phyloP scores from a whole-genome alignment of 2,113 vertebrate species.

The Glaucidium brasilianum region DNA sequence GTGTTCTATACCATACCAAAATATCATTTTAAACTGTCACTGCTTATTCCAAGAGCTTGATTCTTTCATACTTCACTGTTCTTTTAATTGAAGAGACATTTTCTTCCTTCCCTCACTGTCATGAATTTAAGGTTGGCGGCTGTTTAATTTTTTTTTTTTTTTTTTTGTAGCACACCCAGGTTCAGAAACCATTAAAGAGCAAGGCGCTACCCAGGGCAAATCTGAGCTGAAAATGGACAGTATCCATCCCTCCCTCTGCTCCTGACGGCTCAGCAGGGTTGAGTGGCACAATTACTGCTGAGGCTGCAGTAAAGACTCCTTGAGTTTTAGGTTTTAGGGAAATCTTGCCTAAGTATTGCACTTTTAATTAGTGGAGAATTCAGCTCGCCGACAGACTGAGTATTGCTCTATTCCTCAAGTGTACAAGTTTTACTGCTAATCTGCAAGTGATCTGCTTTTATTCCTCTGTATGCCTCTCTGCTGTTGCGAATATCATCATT shows the following conservation, averaged over 20 bases:
- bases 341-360: background rate
- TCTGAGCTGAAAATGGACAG: too few species aligned
- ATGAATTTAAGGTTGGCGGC: too few species aligned
- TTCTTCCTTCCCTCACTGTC: background rate
- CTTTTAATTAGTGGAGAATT: background rate
- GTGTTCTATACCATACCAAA: background rate
- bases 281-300: too few species aligned
- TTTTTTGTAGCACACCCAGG: background rate
- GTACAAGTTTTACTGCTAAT: background rate
- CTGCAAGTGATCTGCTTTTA: background rate
- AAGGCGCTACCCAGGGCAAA: background rate
- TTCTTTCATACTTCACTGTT: background rate
- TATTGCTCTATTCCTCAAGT: background rate
- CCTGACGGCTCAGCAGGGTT: rapidly evolving
- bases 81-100: background rate
- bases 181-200: background rate
- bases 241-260: background rate
- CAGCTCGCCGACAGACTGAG: background rate
- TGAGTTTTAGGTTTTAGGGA: background rate
- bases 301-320: background rate
- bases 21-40: background rate
- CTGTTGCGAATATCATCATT: background rate
- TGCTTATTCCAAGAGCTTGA: background rate
- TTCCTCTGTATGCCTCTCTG: background rate
- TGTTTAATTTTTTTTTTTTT: background rate